Base-by-base conservation (phyloP, 2,797 vertebrate genomes). In the Parotocinclus haroldoi region DNA sequence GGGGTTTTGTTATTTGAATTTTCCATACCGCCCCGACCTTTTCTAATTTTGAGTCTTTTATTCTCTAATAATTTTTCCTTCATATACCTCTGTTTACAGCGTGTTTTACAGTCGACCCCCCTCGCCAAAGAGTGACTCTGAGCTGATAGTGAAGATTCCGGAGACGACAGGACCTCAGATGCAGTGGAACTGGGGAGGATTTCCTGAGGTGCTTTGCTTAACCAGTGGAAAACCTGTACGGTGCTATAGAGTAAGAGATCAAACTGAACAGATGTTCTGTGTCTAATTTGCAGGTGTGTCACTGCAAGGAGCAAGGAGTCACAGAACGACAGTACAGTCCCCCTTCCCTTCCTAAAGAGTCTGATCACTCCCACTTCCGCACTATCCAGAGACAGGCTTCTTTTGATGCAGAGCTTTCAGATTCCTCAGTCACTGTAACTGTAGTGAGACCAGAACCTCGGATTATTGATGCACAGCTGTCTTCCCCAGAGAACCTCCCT, bases 151-250 rank as follows among this genome's bases (percentile, higher is more conserved):
- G 12, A 91, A 86, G 82, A 54, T 68, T 0, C 84, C 82, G 0
- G 91, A 92, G 69, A 78, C 81, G n/a, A 62, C 83, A 19, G 92
- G 90, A 53, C 91, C 92, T 66, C 89, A 85, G 53, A 81, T 98
- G 81, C 88, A 95, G 78, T 99, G 97, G 96, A 85, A 84, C 83
- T 99, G 97, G 96, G 96, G 96, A 50, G 92, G 80, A 49, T 91
- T 98, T 73, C 96, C 97, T 9, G 90, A 85, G 88, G 96, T 98
- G 76, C 52, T 11, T 5, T 39, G 12, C 55, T 57, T 53, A 44
- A 7, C 10, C 12, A 1, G 9, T 37, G 4, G 7, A 17, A 44
- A 42, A 36, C 3, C 0, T 45, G n/a, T 36, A 37, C 49, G 4
- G 10, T 48, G 7, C 45, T 48, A 11, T 7, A 11, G 10, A 12